Conservation (phyloP, 2,888 invertebrate genomes). For the Cosmia trapezina region DNA sequence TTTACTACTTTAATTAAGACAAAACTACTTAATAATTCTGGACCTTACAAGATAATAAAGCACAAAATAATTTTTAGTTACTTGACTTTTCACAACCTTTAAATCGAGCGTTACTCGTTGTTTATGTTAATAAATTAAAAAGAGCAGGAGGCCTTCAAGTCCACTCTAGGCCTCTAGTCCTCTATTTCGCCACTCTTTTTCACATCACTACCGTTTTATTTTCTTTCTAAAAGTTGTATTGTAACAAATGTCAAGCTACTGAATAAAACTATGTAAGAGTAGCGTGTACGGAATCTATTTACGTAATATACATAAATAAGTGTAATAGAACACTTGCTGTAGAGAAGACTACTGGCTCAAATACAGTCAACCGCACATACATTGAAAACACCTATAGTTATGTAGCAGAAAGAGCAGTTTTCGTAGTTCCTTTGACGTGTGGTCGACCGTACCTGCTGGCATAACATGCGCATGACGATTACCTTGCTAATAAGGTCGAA, state of each 20-base stretch:
- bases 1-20: not conserved
- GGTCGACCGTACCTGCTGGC: not conserved
- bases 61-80: not conserved
- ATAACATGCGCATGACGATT: not conserved
- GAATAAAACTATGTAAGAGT: too few species aligned
- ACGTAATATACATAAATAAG: too few species aligned
- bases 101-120: not conserved
- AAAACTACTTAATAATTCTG: not conserved
- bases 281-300: too few species aligned
- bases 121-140: not conserved
- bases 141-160: not conserved
- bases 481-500: too few species aligned
- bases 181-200: not conserved
- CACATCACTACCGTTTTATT: not conserved
- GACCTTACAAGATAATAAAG: not conserved
- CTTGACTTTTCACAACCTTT: constrained; percentile 17
- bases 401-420: not conserved
- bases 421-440: not conserved
- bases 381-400: too few species aligned
- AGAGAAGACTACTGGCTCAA: too few species aligned
- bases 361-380: too few species aligned
- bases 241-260: too few species aligned
- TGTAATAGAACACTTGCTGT: too few species aligned
- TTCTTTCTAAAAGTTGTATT: too few species aligned
- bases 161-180: not conserved